These are phyloP conservation scores for Musca domestica DNA, from an alignment of 1,140 invertebrate genomes.

Conservation along the genomic window DNA sequence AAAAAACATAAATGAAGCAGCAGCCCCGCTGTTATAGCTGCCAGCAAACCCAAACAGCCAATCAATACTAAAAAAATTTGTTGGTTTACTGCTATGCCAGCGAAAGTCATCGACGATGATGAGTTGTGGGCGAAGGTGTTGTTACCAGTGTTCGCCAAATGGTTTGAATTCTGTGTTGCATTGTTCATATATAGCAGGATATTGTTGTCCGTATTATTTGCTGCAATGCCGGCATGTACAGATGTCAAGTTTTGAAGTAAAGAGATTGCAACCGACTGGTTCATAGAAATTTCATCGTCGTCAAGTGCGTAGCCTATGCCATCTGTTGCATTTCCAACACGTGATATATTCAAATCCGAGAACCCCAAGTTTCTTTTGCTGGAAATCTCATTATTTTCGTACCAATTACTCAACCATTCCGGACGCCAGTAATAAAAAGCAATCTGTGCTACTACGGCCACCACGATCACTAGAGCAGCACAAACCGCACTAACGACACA, in stretches of 20 bases:
- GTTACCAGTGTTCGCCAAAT: too few species aligned
- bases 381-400: background rate
- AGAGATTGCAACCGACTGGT: too few species aligned
- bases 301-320: too few species aligned
- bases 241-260: background rate
- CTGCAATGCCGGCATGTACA: background rate
- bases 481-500: constrained; percentile 82
- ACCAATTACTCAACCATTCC: constrained; percentile 56
- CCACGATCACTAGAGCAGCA: constrained; percentile 68
- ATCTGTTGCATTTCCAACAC: too few species aligned
- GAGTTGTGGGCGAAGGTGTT: too few species aligned
- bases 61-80: constrained; percentile 66
- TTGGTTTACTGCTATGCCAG: constrained; percentile 53
- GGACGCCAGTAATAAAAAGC: constrained; percentile 61
- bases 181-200: background rate
- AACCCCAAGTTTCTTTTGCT: too few species aligned
- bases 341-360: too few species aligned
- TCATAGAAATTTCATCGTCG: too few species aligned
- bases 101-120: constrained; percentile 29
- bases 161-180: too few species aligned
- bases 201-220: background rate
- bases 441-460: constrained; percentile 68
- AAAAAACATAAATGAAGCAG: constrained; percentile 86
- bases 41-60: constrained; percentile 65
- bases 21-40: constrained; percentile 72